Evolutionary conservation across 2,888 invertebrate species (phyloP), one percentile per base, ranked within the genome.

Genomic region (Leptopilina syphax): DNA sequence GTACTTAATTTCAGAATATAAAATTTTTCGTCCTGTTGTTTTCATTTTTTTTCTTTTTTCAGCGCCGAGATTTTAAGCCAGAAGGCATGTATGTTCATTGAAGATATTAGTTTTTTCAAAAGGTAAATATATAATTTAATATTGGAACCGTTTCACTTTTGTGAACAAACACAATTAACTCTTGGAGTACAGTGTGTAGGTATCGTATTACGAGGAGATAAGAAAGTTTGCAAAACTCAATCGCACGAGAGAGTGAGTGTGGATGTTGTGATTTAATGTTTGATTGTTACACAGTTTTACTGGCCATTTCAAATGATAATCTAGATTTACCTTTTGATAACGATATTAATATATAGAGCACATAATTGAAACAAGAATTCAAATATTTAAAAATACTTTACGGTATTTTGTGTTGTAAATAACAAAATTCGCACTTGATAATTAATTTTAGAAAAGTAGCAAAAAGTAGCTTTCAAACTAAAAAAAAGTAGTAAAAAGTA

Each of bases 191-290:
- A 18, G 18, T 18, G 18, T 18, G 18, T 18, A 18, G 18, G 18
- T 70, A 70, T 70, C 50, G 27, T 50, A 50, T 54, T 70, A 27
- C 68, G 12, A 50, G 68, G 50, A 70, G 68, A 70, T 70, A 70
- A 70, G 50, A 54, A 70, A 70, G 68, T 70, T 70, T 70, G 68
- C 50, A 50, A 70, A 70, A 70, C 50, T 70, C 68, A 70, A 54
- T 70, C 50, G 27, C 9, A 10, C 2, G 50, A 50, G 50, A 3
- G 50, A 50, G 50, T 10, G 50, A 50, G 50, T 50, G 27, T 50
- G 6, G 24, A 50, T 70, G 27, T 18, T 54, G 24, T 70, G 68
- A 70, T 70, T 54, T 70, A 50, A 70, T 50, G 50, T 70, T 27
- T 50, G 50, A 68, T 68, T 68, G 47, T 68, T 50, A 70, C 68